Evolutionary conservation across 2,113 vertebrate species (phyloP).

Genomic region (Dolichallabes microphthalmus): DNA sequence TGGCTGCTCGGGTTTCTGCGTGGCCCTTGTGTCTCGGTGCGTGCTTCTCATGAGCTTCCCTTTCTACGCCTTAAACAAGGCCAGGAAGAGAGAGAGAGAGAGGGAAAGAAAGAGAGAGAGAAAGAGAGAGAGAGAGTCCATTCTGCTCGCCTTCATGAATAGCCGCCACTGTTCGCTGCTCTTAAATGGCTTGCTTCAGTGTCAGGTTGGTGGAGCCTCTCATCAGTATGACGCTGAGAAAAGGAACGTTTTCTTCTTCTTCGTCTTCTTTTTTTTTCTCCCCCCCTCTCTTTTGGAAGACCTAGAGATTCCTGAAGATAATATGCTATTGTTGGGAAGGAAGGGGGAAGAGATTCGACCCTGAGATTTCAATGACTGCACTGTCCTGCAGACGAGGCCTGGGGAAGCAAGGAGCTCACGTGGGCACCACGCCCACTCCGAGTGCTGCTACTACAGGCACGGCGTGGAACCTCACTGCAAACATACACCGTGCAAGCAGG

Average conservation of each 20-base stretch:
- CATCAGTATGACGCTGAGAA: conserved; percentile 80
- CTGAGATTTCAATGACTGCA: conserved; percentile 76
- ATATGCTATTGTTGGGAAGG: conserved; percentile 78
- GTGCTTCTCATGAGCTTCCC: conserved; percentile 73
- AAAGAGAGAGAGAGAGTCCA: conserved; percentile 76
- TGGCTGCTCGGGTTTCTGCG: conserved; percentile 76
- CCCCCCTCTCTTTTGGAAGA: conserved; percentile 69
- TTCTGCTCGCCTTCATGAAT: conserved; percentile 79
- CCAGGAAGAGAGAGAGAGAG: conserved; percentile 78
- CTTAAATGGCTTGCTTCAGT: conserved; percentile 82
- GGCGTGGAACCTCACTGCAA: background rate
- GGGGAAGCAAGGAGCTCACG: conserved; percentile 57
- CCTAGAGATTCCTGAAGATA: conserved; percentile 82
- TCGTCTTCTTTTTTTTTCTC: conserved; percentile 70
- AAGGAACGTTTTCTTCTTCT: conserved; percentile 71
- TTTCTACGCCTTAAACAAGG: conserved; percentile 80
- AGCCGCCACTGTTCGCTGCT: conserved; percentile 75
- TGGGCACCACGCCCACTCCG: conserved; percentile 1
- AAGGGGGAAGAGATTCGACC: conserved; percentile 59
- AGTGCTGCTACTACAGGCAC: conserved; percentile 5
- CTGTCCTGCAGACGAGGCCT: conserved; percentile 71
- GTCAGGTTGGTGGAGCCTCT: conserved; percentile 81
- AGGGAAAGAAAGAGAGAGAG: conserved; percentile 75
- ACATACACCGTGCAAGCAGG: background rate
- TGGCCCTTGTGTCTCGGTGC: conserved; percentile 65